A percentile compares a stretch with the other conserved stretches of the same genome.
Conservation (phyloP, 1,140 invertebrate species). For the Brachionus koreanus region DNA sequence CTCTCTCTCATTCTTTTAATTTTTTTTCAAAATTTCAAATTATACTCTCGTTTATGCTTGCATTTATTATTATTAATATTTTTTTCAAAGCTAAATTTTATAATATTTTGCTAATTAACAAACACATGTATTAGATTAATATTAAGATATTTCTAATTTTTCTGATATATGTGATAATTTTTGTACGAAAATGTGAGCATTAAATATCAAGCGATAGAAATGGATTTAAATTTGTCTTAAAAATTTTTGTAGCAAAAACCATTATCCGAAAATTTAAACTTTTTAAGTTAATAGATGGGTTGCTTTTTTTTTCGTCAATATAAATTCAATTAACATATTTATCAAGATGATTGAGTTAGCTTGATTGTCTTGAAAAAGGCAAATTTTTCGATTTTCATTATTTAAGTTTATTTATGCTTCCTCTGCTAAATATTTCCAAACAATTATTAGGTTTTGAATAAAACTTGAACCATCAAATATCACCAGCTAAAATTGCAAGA, state of each 20-base stretch:
- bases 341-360: no score
- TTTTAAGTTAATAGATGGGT: no score
- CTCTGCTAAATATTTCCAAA: no score
- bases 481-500: no score
- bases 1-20: background rate
- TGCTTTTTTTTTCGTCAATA: no score
- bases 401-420: no score
- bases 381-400: no score
- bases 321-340: no score
- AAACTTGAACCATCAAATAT: no score
- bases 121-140: constrained; percentile 19
- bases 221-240: background rate
- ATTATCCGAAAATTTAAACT: no score
- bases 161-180: background rate
- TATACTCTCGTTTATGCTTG: constrained; percentile 1
- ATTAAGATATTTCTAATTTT: background rate
- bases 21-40: constrained; percentile 3
- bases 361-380: no score
- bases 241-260: background rate
- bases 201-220: background rate
- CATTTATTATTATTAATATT: constrained; percentile 16
- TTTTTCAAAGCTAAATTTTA: background rate
- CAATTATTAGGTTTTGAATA: background rate
- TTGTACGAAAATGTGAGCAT: background rate
- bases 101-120: constrained; percentile 21